Conservation (phyloP, 1,140 invertebrate species). For the Sinonovacula constricta region DNA sequence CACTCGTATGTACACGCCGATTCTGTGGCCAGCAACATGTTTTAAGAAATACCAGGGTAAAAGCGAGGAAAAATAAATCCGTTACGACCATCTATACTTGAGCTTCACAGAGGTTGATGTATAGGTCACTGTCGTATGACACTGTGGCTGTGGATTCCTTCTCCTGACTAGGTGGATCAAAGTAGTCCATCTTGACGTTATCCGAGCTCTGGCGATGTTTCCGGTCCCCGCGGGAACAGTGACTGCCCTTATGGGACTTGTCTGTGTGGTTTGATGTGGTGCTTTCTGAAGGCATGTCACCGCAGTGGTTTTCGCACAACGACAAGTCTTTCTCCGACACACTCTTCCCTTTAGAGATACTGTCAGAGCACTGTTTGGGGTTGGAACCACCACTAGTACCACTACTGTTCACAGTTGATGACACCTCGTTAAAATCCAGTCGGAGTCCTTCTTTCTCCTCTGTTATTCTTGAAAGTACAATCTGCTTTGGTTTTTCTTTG, state of each 20-base stretch:
- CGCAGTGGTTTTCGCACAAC: constrained; percentile 46
- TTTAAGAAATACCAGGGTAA: too few relatives aligned
- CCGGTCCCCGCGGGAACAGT: constrained; percentile 45
- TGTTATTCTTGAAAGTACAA: constrained; percentile 71
- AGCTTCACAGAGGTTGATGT: constrained; percentile 76
- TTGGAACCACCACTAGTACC: neutral
- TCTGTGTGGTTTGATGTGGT: constrained; percentile 63
- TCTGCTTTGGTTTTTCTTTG: constrained; percentile 69
- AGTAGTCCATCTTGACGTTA: constrained; percentile 70
- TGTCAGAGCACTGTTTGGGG: constrained; percentile 2
- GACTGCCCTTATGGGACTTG: constrained; percentile 59
- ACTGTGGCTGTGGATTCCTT: constrained; percentile 76
- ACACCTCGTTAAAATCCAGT: constrained; percentile 66
- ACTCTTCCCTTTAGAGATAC: constrained; percentile 19
- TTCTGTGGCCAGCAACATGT: too few relatives aligned
- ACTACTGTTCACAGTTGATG: constrained; percentile 41
- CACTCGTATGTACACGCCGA: too few relatives aligned
- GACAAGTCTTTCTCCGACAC: constrained; percentile 35
- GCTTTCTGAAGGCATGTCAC: constrained; percentile 64
- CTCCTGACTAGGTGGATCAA: constrained; percentile 75
- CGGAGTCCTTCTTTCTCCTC: constrained; percentile 71
- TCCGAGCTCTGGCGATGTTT: constrained; percentile 63
- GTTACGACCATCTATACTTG: constrained; percentile 73
- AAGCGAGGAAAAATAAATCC: too few relatives aligned
- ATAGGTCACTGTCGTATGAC: constrained; percentile 75